Evolutionary conservation across 2,888 invertebrate genomes (phyloP), one percentile per base, ranked within the genome.

Genomic region (Leptinotarsa rubiginosa): DNA sequence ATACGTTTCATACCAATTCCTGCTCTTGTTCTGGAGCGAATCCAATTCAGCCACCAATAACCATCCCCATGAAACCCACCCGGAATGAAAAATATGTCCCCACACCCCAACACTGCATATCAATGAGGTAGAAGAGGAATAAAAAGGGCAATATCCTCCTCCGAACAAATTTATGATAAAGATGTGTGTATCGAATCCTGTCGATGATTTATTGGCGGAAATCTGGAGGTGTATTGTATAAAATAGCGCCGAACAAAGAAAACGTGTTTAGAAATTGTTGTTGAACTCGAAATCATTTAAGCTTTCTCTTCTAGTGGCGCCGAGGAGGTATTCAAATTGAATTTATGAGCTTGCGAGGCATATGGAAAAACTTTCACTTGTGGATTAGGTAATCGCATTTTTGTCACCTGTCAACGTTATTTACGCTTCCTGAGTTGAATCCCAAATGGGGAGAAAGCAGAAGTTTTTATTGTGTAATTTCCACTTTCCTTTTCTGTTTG

Each of bases 151-250:
- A 50, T 66, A 68, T 41, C 54, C 54, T 54, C 62, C 31, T n/a
- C 13, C 7, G 66, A 71, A 71, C 71, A 71, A 71, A 71, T 71
- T 71, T 71, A 71, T 71, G 71, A 41, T 71, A 66, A 71, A 71
- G 66, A 71, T 71, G 65, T 71, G 65, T 71, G 71, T 71, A 71
- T 71, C 71, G 71, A 66, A 71, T 66, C 66, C 66, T 59, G 56
- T 47, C 65, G 56, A 71, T 71, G 66, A 71, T 71, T 71, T 71
- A 71, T 62, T n/a, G 62, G n/a, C 2, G 10, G 16, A 15, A 62
- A 62, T 68, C 54, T 52, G 52, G 4, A 52, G 31, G 68, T 52
- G 49, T 18, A 49, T 49, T 52, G 25, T 20, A 47, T 69, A 47
- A 69, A 65, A 65, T 20, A 22, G 20, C 15, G 20, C 56, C 25